These are phyloP conservation scores for Irena cyanogastra DNA, from an alignment of 2,113 vertebrate genomes.

Conservation along the genomic window DNA sequence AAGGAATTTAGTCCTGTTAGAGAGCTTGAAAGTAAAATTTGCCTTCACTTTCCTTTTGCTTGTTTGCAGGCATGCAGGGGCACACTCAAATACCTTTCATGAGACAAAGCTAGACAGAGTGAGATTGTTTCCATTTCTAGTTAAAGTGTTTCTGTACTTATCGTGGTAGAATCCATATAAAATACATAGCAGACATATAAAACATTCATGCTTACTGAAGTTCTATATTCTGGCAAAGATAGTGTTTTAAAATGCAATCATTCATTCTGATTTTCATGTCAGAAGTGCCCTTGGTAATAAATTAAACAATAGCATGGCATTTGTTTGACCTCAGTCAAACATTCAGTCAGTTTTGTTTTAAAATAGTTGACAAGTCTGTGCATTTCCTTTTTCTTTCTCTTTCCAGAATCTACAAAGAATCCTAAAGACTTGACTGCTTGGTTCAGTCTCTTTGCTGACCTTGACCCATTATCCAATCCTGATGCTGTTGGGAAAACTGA, in stretches of 20 bases:
- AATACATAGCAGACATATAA: background rate
- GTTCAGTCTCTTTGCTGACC: conserved; percentile 95
- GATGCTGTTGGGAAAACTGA: conserved; percentile 89
- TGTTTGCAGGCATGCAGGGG: background rate
- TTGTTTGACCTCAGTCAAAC: conserved; percentile 1
- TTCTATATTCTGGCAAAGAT: background rate
- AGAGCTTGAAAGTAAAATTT: background rate
- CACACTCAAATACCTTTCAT: background rate
- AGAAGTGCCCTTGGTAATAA: background rate
- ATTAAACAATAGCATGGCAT: background rate
- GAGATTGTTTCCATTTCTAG: background rate
- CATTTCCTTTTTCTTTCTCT: background rate
- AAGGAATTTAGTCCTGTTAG: conserved; percentile 1
- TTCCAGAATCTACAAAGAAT: conserved; percentile 73
- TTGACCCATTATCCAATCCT: conserved; percentile 94
- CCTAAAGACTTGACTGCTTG: conserved; percentile 87
- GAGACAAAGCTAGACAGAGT: background rate
- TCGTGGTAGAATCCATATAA: background rate
- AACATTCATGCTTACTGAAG: background rate
- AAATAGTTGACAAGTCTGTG: background rate
- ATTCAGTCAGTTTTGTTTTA: conserved; percentile 5
- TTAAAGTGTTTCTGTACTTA: background rate
- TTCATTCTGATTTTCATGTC: background rate
- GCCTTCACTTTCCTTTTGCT: background rate
- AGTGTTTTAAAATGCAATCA: background rate